Conservation (phyloP, 2,113 vertebrate species). For the Campylorhamphus procurvoides region DNA sequence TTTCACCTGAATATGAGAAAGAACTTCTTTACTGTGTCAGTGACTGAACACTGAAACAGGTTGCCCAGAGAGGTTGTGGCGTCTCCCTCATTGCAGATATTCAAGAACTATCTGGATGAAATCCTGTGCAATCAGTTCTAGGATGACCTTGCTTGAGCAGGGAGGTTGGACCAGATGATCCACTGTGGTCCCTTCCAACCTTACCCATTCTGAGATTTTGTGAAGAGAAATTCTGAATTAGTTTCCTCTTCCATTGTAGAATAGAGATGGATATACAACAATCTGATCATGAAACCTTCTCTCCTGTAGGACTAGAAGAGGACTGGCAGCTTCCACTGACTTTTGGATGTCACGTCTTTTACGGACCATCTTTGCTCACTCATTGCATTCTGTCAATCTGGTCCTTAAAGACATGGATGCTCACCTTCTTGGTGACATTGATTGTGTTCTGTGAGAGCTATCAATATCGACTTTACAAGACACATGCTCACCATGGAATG, state of each 20-base stretch:
- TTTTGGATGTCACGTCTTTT: neutral
- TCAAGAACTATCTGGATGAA: neutral
- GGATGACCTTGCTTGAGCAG: neutral
- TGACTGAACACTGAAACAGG: neutral
- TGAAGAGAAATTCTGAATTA: neutral
- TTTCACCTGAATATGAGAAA: neutral
- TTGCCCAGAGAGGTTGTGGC: neutral
- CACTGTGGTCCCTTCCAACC: neutral
- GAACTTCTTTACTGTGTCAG: neutral
- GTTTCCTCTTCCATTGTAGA: neutral
- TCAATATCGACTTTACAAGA: neutral
- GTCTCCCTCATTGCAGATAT: neutral
- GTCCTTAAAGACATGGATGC: neutral
- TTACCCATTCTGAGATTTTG: neutral
- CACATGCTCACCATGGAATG: neutral
- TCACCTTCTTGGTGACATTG: neutral
- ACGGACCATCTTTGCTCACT: neutral
- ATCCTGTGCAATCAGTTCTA: neutral
- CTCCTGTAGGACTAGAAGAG: neutral
- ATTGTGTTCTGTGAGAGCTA: neutral
- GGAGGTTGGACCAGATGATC: neutral
- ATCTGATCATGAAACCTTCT: neutral
- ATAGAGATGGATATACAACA: neutral
- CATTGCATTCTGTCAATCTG: neutral
- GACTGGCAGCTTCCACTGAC: accelerated